These are phyloP conservation scores for Lacerta agilis DNA, from an alignment of 2,797 vertebrate genomes.

Conservation along the genomic window DNA sequence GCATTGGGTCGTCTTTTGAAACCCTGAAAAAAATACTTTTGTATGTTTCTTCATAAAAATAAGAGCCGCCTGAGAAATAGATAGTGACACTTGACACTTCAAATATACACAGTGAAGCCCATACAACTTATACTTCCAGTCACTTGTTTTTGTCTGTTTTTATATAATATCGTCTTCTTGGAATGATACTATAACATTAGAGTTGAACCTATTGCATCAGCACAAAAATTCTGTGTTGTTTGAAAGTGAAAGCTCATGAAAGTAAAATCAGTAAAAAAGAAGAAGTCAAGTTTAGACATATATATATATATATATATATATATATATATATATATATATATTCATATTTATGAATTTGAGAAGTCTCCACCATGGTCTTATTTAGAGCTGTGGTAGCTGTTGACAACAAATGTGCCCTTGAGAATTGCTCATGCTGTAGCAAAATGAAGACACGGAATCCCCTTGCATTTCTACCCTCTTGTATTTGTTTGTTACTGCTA, in stretches of 20 bases:
- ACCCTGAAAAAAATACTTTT: not conserved
- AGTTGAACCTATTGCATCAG: slow-evolving; percentile 70
- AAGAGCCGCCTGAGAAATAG: too few relatives aligned
- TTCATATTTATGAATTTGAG: slow-evolving; percentile 77
- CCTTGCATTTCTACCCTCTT: slow-evolving; percentile 40
- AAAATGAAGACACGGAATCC: slow-evolving; percentile 40
- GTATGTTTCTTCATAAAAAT: not conserved
- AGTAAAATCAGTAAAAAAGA: slow-evolving; percentile 74
- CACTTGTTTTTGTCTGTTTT: slow-evolving; percentile 21
- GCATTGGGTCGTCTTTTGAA: not conserved
- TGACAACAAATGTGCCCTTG: slow-evolving; percentile 72
- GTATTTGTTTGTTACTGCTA: slow-evolving; percentile 49
- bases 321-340: slow-evolving; percentile 36
- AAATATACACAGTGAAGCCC: slow-evolving; percentile 21
- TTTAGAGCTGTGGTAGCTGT: slow-evolving; percentile 59
- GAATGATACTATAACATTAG: slow-evolving; percentile 43
- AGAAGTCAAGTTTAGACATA: slow-evolving; percentile 68
- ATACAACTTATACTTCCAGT: slow-evolving; percentile 37
- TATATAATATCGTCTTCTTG: not conserved
- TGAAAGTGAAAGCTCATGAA: slow-evolving; percentile 74
- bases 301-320: too few relatives aligned
- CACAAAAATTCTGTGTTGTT: slow-evolving; percentile 71
- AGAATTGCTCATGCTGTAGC: slow-evolving; percentile 53
- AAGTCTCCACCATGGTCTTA: slow-evolving; percentile 71
- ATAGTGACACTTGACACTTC: not conserved